Conservation (phyloP, 2,113 vertebrate genomes). For the Lepisosteus oculatus region DNA sequence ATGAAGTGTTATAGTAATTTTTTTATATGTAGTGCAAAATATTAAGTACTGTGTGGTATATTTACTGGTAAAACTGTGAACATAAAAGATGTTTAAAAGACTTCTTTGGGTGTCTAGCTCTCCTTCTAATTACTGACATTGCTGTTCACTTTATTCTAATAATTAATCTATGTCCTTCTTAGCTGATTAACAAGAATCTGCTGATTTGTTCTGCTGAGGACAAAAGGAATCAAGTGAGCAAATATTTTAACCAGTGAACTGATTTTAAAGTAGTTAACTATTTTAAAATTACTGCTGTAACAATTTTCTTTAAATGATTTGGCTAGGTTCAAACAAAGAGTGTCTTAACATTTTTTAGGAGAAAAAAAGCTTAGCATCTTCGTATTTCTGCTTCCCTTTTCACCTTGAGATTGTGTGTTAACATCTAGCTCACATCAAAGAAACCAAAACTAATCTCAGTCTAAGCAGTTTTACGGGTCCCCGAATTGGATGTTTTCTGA, state of each 20-base stretch:
- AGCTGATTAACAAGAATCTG: not conserved
- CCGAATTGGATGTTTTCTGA: not conserved
- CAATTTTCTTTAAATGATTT: too few relatives aligned
- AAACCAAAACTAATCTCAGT: slow-evolving; percentile 1
- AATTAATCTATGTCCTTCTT: not conserved
- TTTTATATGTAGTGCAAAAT: too few relatives aligned
- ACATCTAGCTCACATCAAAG: not conserved
- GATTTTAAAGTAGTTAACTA: too few relatives aligned
- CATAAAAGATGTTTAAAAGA: too few relatives aligned
- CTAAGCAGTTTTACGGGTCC: not conserved
- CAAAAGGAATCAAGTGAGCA: too few relatives aligned
- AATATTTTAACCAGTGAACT: not conserved
- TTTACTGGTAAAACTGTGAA: too few relatives aligned
- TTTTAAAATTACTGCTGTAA: too few relatives aligned
- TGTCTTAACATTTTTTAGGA: not conserved
- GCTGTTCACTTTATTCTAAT: slow-evolving; percentile 1
- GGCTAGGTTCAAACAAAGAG: not conserved
- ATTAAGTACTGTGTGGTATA: too few relatives aligned
- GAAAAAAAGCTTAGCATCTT: not conserved
- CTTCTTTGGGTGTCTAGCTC: not conserved
- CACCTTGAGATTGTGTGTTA: not conserved
- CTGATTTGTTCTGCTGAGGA: not conserved
- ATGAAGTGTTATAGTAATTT: too few relatives aligned
- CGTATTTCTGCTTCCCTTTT: not conserved
- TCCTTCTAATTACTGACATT: slow-evolving; percentile 9